Percentiles rank a stretch among this genome's conserved stretches.
Evolutionary conservation across 2,113 vertebrate species (phyloP).

Genomic region (Dromas ardeola): DNA sequence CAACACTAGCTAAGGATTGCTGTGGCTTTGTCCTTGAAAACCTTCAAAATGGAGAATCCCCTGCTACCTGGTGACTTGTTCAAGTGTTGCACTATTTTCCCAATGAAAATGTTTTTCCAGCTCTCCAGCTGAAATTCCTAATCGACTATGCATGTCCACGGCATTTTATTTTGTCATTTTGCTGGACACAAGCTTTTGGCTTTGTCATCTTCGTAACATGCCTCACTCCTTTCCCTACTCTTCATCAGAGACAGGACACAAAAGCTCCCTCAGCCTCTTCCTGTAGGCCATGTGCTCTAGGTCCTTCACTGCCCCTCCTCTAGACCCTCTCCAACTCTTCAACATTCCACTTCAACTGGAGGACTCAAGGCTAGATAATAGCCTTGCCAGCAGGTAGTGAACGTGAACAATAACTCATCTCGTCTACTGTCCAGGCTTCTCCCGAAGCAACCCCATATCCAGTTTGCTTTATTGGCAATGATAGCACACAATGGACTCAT

Average conservation of each 20-base stretch:
- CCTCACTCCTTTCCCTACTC: neutral
- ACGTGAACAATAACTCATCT: neutral
- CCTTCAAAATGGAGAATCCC: neutral
- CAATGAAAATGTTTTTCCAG: neutral
- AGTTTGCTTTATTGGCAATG: neutral
- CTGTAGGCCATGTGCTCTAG: neutral
- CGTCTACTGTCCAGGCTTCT: neutral
- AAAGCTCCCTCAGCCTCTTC: neutral
- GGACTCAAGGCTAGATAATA: neutral
- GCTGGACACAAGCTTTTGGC: neutral
- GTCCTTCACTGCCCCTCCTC: neutral
- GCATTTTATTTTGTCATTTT: neutral
- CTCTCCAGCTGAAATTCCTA: neutral
- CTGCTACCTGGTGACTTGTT: neutral
- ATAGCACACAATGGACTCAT: neutral
- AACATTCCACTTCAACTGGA: neutral
- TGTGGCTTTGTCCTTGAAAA: neutral
- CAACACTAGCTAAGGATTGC: neutral
- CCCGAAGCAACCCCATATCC: neutral
- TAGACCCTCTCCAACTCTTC: neutral
- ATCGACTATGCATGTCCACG: neutral
- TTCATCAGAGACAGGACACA: neutral
- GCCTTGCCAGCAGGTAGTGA: neutral
- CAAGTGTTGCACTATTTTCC: neutral
- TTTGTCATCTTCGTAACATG: neutral